These are phyloP conservation scores for Hirtodrosophila confusa DNA, from an alignment of 2,888 invertebrate genomes.

Conservation along the genomic window DNA sequence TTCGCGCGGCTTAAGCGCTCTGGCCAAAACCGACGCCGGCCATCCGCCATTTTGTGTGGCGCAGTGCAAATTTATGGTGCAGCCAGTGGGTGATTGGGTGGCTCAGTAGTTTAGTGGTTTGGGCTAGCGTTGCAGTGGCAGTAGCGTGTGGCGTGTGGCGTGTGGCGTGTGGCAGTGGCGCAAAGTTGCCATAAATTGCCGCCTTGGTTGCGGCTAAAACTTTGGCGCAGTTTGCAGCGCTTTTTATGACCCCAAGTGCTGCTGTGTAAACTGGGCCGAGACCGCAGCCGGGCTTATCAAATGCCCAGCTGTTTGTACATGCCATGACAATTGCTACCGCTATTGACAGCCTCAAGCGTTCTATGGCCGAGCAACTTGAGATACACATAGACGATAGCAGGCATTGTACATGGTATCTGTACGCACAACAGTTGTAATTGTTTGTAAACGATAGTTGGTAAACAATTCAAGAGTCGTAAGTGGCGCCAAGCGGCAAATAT, in stretches of 20 bases:
- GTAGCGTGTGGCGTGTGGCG: background rate
- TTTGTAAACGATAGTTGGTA: conserved; percentile 77
- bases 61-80: conserved; percentile 68
- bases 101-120: conserved; percentile 3
- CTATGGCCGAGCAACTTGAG: conserved; percentile 8
- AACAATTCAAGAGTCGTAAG: conserved; percentile 60
- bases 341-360: conserved; percentile 65
- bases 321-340: conserved; percentile 49
- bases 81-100: conserved; percentile 22
- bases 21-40: conserved; percentile 43
- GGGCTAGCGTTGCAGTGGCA: conserved; percentile 40
- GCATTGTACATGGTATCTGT: conserved; percentile 21
- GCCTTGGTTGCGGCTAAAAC: conserved; percentile 66
- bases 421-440: conserved; percentile 76
- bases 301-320: conserved; percentile 50
- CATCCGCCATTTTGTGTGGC: conserved; percentile 63
- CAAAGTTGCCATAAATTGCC: conserved; percentile 81
- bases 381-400: conserved; percentile 17
- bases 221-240: conserved; percentile 54
- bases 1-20: conserved; percentile 69
- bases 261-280: conserved; percentile 60
- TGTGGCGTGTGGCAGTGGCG: conserved; percentile 44
- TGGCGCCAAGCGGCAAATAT: conserved; percentile 80
- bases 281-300: conserved; percentile 47
- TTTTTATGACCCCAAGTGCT: conserved; percentile 37